These are phyloP conservation scores for Oeneis ivallda DNA, from an alignment of 2,888 invertebrate species.

Conservation along the genomic window DNA sequence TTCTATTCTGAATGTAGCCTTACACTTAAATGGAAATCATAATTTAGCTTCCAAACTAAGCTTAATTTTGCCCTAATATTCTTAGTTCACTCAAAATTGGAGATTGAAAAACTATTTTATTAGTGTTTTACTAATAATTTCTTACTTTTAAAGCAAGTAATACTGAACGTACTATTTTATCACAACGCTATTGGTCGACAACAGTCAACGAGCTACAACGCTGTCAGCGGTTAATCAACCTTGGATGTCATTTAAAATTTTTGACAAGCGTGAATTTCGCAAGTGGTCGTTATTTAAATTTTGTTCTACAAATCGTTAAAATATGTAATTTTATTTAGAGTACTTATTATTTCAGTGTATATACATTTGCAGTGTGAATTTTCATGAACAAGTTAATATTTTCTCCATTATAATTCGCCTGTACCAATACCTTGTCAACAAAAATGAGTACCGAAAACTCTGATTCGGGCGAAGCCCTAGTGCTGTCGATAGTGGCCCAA, in stretches of 20 bases:
- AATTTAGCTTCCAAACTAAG: too few species aligned
- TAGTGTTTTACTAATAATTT: too few species aligned
- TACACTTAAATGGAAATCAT: too few species aligned
- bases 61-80: too few species aligned
- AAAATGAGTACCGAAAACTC: conserved; percentile 72
- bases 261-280: conserved; percentile 3
- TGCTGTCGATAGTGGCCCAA: conserved; percentile 84
- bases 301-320: conserved; percentile 28
- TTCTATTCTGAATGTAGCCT: neutral
- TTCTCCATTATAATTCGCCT: conserved; percentile 3
- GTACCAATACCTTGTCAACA: conserved; percentile 1
- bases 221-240: neutral
- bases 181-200: neutral
- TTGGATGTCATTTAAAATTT: neutral
- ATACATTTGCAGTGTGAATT: conserved; percentile 41
- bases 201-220: neutral
- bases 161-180: neutral
- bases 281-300: conserved; percentile 45
- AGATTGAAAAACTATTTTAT: too few species aligned
- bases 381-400: conserved; percentile 13
- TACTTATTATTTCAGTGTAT: neutral
- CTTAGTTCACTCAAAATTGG: too few species aligned
- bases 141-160: too few species aligned
- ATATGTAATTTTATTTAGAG: too few species aligned
- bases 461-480: conserved; percentile 61